A percentile compares a stretch with the other conserved stretches of the same genome.
Conservation (phyloP, 2,113 vertebrate species). For the Neodon shergylaensis region DNA sequence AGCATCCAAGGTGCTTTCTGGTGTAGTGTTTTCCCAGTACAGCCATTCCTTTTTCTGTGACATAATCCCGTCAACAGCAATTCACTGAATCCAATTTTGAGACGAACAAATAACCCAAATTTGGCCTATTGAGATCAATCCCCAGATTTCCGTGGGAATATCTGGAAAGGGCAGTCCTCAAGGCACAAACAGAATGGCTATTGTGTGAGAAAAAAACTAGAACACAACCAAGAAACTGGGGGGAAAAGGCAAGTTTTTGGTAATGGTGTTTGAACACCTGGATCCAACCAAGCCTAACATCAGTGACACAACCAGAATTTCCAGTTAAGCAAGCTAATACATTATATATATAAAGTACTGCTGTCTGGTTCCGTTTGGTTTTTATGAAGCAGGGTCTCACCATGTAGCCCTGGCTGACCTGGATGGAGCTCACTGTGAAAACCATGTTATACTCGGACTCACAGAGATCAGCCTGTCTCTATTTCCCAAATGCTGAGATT, state of each 20-base stretch:
- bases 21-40: background rate
- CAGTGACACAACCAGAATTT: background rate
- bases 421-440: background rate
- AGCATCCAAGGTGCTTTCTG: background rate
- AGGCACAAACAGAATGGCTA: background rate
- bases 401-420: background rate
- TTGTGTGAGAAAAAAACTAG: constrained; percentile 4
- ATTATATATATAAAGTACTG: background rate
- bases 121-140: constrained; percentile 14
- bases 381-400: background rate
- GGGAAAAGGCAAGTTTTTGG: background rate
- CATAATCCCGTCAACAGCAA: background rate
- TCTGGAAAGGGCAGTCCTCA: constrained; percentile 35
- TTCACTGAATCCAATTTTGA: background rate
- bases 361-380: background rate
- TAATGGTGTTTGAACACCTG: background rate
- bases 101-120: constrained; percentile 1
- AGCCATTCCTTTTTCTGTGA: background rate
- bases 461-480: background rate
- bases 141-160: constrained; percentile 37
- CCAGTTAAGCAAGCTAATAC: background rate
- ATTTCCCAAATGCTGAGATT: background rate
- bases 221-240: background rate
- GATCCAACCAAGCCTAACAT: background rate
- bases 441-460: background rate